Evolutionary conservation across 2,797 vertebrate species (phyloP), one percentile per base, ranked within the genome.

Genomic region (Lacerta viridis): DNA sequence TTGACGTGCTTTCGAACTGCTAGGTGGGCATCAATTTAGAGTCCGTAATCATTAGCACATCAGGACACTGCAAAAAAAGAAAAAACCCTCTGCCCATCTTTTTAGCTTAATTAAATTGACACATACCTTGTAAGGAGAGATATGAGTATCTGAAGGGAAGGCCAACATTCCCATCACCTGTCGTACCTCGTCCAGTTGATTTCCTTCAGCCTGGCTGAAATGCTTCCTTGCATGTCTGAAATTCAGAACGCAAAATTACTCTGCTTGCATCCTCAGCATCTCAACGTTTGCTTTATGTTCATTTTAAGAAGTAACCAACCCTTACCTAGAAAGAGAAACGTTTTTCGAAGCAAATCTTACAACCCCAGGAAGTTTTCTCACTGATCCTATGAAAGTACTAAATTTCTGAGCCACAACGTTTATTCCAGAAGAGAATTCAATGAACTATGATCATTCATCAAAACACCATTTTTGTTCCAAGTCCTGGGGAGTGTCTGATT

Each of bases 151-250:
- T 23, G 99, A 99, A 59, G 99, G 99, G 95, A 99, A 99, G 87
- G 99, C 99, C 96, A 99, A 96, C 99, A 99, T 99, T 89, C 99
- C 99, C 99, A 99, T 99, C 97, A 99, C 99, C 96, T 99, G 99
- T 89, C 99, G 98, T 78, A 99, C 99, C 94, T 99, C 99, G 85
- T 99, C 99, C 97, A 99, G 91, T 96, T 99, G 99, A 87, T 98
- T 98, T 0, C 99, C 99, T 90, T 99, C 99, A 39, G 99, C 99
- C 95, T 99, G 99, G 92, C 99, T 99, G 97, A 99, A 99, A 94
- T 99, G 99, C 95, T 99, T 99, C 90, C 99, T 98, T 27, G 99
- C 99, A 89, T 99, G 99, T 97, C 99, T 99, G 91, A 88, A 92
- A 95, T 1, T 92, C 2, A 92, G 29, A 90, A 83, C 10, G 25